Evolutionary conservation across 2,113 vertebrate genomes (phyloP).

Genomic region (Microcebus lehilahytsara): DNA sequence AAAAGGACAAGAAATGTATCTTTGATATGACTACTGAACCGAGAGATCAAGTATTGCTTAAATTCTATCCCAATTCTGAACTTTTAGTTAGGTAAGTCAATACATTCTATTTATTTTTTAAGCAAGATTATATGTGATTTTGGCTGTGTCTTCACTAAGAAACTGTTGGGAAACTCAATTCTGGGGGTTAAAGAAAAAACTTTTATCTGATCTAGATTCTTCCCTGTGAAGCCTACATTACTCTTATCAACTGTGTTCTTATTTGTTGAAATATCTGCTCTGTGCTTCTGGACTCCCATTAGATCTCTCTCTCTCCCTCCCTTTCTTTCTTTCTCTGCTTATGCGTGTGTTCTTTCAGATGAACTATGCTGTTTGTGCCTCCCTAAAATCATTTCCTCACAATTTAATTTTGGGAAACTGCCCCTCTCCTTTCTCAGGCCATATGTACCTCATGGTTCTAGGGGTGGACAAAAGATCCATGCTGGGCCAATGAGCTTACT

Average conservation of each 20-base stretch:
- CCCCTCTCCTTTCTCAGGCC: neutral
- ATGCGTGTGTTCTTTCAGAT: neutral
- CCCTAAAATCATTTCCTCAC: neutral
- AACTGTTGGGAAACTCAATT: neutral
- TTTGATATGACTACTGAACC: neutral
- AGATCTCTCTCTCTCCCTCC: neutral
- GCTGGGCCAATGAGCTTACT: neutral
- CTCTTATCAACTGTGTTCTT: neutral
- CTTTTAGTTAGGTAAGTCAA: neutral
- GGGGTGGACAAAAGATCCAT: neutral
- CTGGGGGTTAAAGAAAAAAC: neutral
- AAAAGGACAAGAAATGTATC: neutral
- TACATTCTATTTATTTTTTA: neutral
- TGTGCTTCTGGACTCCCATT: neutral
- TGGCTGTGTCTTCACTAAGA: neutral
- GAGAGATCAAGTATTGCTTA: neutral
- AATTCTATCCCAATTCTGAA: neutral
- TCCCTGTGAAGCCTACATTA: neutral
- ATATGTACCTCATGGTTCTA: neutral
- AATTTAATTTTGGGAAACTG: neutral
- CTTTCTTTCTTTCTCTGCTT: neutral
- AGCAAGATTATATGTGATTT: neutral
- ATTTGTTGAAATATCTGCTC: neutral
- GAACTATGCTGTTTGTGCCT: neutral
- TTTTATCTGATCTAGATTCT: neutral